Evolutionary conservation across 2,888 invertebrate genomes (phyloP), one percentile per base, ranked within the genome.

Genomic region (Diplolepis rosae): DNA sequence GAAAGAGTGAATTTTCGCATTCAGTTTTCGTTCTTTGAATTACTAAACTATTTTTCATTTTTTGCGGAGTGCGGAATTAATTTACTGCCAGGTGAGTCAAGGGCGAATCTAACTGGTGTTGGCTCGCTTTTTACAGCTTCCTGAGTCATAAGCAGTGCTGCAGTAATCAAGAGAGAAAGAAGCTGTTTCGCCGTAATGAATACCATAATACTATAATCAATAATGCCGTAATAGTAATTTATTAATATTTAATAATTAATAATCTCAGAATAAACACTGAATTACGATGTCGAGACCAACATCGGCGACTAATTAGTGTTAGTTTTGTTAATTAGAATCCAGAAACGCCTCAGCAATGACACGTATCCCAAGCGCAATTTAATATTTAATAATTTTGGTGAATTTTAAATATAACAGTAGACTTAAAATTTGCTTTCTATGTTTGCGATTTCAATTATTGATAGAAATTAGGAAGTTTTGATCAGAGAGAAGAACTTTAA

Each of bases 81-180:
- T 77, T 79, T 80, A 83, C 84, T 82, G 84, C 83, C 83, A 83
- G 81, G 81, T 84, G 77, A 80, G 80, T 81, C 76, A 74, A 79
- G 79, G 82, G 82, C 77, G 79, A 78, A 76, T 79, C 77, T 83
- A 83, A 83, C 85, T 81, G 87, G 87, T 87, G 87, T 83, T 75
- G 86, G 87, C 82, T 79, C 74, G 86, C 86, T 85, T 87, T 75
- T 84, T 79, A 81, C 85, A 87, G 85, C 85, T 86, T 84, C 78
- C 71, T 35, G 35, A 75, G 77, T 74, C 70, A 73, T 81, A 80
- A 82, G 74, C 76, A 79, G 76, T 69, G 79, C 75, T 74, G 81
- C 74, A 79, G 82, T 83, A 81, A 80, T 52, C 69, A 71, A 72
- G 76, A 80, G 77, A 39, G 35, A 32, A 35, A 42, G n/a, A 61